Conservation (phyloP, 2,797 vertebrate species). For the Rhynchonycteris naso region DNA sequence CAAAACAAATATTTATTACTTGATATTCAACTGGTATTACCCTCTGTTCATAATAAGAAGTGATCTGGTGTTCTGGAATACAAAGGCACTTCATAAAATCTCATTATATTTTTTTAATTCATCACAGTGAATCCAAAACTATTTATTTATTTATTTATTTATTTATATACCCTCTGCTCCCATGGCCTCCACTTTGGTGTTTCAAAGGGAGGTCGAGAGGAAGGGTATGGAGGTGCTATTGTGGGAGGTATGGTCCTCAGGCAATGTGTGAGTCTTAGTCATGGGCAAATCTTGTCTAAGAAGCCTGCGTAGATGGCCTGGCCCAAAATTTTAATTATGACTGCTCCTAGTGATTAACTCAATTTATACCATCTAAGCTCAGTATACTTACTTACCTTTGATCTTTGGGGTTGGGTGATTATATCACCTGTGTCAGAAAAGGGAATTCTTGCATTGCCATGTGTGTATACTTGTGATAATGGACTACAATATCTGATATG, state of each 20-base stretch:
- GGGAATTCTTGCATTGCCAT: neutral
- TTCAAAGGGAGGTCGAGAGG: neutral
- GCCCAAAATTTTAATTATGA: neutral
- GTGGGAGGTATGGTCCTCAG: neutral
- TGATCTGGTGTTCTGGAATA: constrained; percentile 44
- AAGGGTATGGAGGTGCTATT: accelerated
- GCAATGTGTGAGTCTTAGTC: too few species aligned
- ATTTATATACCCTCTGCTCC: neutral
- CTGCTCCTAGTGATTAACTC: neutral
- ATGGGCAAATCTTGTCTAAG: neutral
- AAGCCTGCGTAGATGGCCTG: neutral
- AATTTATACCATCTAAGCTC: neutral
- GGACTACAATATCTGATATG: neutral
- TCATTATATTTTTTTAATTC: constrained; percentile 47
- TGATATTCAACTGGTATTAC: constrained; percentile 46
- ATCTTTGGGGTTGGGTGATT: neutral
- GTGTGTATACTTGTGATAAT: neutral
- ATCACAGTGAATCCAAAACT: neutral
- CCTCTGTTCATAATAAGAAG: constrained; percentile 47
- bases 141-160: constrained; percentile 34
- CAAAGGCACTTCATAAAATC: constrained; percentile 28
- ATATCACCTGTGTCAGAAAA: neutral
- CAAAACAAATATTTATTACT: constrained; percentile 67
- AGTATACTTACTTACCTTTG: neutral
- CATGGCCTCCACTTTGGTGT: neutral